Base-by-base conservation (phyloP, 2,888 invertebrate genomes). In the Argyra leucocephala region DNA sequence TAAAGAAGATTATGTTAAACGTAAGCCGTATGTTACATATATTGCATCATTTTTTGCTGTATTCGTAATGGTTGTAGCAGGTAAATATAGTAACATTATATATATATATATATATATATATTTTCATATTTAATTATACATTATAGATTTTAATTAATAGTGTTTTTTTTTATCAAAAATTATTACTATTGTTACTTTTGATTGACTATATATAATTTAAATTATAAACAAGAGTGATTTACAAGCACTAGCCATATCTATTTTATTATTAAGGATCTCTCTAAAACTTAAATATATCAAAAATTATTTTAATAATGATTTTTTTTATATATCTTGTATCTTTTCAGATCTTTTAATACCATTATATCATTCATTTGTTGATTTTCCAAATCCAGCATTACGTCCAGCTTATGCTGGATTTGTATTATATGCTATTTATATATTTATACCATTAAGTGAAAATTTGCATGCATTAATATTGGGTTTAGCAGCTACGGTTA, bases 391-490 rank as follows among this genome's bases (percentile, higher is more conserved):
- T 18, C 72, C 69, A 22, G 71, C 80, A 3, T 76, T 86, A 1
- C 83, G 89, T 65, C 89, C 90, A 22, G 87, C 88, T 0, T 90
- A 88, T 73, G 83, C 86, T 1, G 86, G 87, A 0, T 86, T 88
- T 76, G 84, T 89, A 1, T 82, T 93, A 1, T 83, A 94, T 63
- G 87, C 90, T 1, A 87, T 89, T 68, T 93, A 93, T 77, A 87
- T 93, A 69, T 93, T 94, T 78, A 82, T 94, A 70, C 92, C 93
- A 0, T 83, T 93, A 73, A 85, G 88, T 23, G 86, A 88, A 74
- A 88, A 89, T 74, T 83, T 85, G 68, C 81, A 89, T 68, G 88
- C 89, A 0, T 82, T 89, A 26, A 73, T 88, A 24, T 80, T 92
- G 63, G 93, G 92, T 0, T 69, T 85, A 1, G 77, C 88, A 0